Conservation (phyloP, 2,113 vertebrate species). For the Acanthisitta chloris region DNA sequence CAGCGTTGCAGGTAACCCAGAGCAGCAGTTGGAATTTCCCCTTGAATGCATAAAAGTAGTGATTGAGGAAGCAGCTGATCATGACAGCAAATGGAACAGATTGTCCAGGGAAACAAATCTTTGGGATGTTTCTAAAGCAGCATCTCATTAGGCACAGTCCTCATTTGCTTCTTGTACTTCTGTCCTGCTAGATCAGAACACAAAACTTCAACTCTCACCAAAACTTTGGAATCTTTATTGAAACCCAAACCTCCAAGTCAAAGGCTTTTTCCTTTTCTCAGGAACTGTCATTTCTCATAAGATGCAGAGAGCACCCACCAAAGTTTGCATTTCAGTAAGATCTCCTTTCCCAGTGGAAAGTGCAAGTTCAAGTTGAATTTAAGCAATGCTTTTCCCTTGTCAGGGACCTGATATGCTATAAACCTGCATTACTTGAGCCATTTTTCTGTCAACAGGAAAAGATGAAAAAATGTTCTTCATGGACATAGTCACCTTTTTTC, state of each 20-base stretch:
- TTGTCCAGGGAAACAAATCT: not conserved
- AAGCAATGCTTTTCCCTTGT: not conserved
- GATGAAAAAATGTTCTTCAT: not conserved
- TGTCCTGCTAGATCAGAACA: not conserved
- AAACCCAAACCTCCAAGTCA: not conserved
- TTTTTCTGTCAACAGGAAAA: not conserved
- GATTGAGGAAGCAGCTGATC: not conserved
- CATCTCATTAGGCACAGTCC: not conserved
- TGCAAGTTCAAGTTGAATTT: not conserved
- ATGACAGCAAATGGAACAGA: fast-evolving
- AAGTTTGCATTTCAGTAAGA: not conserved
- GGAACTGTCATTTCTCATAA: not conserved
- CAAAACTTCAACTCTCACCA: not conserved
- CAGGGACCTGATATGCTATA: not conserved
- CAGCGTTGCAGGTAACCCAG: not conserved
- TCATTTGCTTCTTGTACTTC: not conserved
- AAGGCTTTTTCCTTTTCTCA: not conserved
- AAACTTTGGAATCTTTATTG: not conserved
- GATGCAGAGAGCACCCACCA: not conserved
- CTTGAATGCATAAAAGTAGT: not conserved
- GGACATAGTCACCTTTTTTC: not conserved
- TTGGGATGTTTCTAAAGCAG: not conserved
- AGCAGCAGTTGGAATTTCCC: not conserved
- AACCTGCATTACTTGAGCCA: not conserved
- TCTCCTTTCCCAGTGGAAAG: not conserved